A percentile compares a stretch with the other conserved stretches of the same genome.
These are phyloP conservation scores for Dryobotodes eremita DNA, from an alignment of 2,888 invertebrate genomes.

Conservation along the genomic window DNA sequence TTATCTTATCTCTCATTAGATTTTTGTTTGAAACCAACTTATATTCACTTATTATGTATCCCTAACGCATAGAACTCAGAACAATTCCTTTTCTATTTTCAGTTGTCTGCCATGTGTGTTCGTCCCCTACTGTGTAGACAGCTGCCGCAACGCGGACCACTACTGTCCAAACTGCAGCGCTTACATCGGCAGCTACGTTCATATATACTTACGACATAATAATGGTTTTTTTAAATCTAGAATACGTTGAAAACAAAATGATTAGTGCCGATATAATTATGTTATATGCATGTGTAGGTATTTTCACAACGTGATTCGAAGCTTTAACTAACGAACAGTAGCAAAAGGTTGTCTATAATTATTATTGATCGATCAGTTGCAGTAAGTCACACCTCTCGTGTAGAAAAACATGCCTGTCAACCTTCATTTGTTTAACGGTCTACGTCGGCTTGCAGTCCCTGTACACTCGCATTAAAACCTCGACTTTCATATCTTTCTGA, in stretches of 20 bases:
- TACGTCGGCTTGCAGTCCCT: background rate
- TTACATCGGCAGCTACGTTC: conserved; percentile 86
- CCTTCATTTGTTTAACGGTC: background rate
- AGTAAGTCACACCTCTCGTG: background rate
- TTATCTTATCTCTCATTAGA: background rate
- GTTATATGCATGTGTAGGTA: background rate
- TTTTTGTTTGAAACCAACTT: background rate
- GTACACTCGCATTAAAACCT: background rate
- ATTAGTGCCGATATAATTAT: background rate
- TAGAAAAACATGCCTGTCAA: background rate
- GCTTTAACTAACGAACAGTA: background rate
- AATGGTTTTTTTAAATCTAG: background rate
- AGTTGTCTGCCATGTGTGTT: conserved; percentile 90
- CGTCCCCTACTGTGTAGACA: conserved; percentile 90
- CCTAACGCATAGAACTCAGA: background rate
- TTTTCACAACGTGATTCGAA: background rate
- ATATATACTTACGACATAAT: conserved; percentile 8
- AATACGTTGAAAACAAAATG: background rate
- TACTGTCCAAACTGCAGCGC: conserved; percentile 90
- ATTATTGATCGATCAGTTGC: background rate
- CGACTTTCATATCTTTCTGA: too few relatives aligned
- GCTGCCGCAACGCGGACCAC: conserved; percentile 89
- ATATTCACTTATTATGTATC: background rate
- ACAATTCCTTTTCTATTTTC: conserved; percentile 58
- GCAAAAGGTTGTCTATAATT: background rate